Evolutionary conservation across 2,888 invertebrate species (phyloP), one percentile per base, ranked within the genome.

Genomic region (Azorinus chamasolen): DNA sequence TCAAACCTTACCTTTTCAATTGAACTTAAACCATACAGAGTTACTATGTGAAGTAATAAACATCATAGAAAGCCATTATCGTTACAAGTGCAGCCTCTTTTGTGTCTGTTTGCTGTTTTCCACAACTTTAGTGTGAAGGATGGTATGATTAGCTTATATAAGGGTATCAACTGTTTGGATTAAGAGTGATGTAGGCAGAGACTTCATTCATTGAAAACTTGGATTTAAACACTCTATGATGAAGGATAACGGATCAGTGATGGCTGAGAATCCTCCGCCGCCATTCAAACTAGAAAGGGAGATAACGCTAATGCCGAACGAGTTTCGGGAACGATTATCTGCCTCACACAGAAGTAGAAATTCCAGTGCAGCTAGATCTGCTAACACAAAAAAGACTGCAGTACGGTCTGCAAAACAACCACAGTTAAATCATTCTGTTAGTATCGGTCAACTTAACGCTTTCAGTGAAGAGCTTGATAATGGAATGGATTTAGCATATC

Each of bases 241-340:
- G 80, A 72, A 70, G 22, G 66, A 70, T 37, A 63, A 61, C 25
- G 61, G 50, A 12, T 48, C 76, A 22, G 65, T 43, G 6, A 65
- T 70, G 51, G 51, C 69, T 2, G 66, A 66, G 25, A 48, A 50
- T 55, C 61, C 58, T 12, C 66, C 76, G 24, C 66, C 64, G 16
- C 62, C 68, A 50, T 81, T 78, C 55, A 72, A 63, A 69, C 45
- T 81, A 25, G 71, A 81, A 69, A 66, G 81, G 50, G 81, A 81
- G 37, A 48, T 57, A 37, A 81, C 81, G 53, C 68, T 81, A 16
- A 75, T 81, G 78, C 81, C 81, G 1, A 74, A 22, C 48, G 81
- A 81, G 43, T 81, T 81, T 41, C 71, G 68, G 5, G 80, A 80
- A 32, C 43, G 76, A 22, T 22, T 80, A 48, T 80, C 80, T 14